Evolutionary conservation across 2,888 invertebrate genomes (phyloP), one percentile per base, ranked within the genome.

Genomic region (Creontiades dilutus): DNA sequence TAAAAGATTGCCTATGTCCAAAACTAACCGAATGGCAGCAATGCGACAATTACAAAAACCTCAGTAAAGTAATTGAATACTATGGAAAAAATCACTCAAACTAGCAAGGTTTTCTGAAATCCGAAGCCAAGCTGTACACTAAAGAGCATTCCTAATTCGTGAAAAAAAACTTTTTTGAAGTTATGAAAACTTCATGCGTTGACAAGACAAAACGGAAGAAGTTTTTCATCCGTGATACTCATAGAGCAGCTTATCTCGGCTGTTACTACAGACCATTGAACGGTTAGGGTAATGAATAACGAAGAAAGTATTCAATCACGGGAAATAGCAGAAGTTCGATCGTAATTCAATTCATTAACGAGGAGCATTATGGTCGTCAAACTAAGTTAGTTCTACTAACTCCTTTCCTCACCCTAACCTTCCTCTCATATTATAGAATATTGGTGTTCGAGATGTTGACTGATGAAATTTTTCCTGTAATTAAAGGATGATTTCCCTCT

Each of bases 281-380:
- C 80, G n/a, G 80, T 80, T 28, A 14, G 47, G 82, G 48, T 82
- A 82, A 82, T 82, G 82, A 82, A 82, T 82, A 82, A n/a, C 82
- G 47, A 82, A 82, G 82, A 48, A 48, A 82, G 82, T 14, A 48
- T 82, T 82, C 82, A 19, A 82, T 82, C 82, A 82, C 19, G 47
- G 82, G 19, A 48, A 82, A 82, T 48, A 7, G 82, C 47, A n/a
- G 23, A 82, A 82, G 48, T 82, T 82, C n/a, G 16, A 52, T 48
- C 16, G 82, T 48, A 48, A 82, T 82, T 82, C 82, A 46, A 82
- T 82, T 82, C 82, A 82, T 82, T 82, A 82, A 47, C 47, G 82
- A 52, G 23, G 75, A 4, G 75, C 23, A 7, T 75, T 75, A 75
- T 19, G 75, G 28, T 28, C 75, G n/a, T 75, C 75, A 75, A 52